Evolutionary conservation across 2,888 invertebrate species (phyloP), one percentile per base, ranked within the genome.

Genomic region (Stenichneumon culpator): DNA sequence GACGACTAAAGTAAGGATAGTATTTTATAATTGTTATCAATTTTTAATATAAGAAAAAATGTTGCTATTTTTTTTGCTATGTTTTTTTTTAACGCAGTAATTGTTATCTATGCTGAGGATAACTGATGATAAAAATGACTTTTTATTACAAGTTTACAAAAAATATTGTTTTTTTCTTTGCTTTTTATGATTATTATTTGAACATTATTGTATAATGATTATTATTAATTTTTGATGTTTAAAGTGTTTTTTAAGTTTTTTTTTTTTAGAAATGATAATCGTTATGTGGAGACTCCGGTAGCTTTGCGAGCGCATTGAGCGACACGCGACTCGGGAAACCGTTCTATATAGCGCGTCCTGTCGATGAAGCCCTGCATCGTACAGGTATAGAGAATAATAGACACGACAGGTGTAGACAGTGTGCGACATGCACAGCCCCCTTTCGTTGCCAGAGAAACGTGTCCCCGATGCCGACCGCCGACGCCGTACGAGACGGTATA

Each of bases 401-500:
- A 47, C 44, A 25, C 57, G 67, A 72, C n/a, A 60, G 60, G 57
- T 28, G 63, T 57, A 72, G 77, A 74, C 67, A 72, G 47, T 50
- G 67, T 36, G 72, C 85, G 75, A 68, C 85, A 67, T 80, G 84
- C 50, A 52, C 70, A 28, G 22, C 28, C n/a, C 67, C 77, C 67
- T 69, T 60, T 32, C 50, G 84, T 80, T 84, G 80, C 80, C 80
- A 52, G 77, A 84, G 77, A 73, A 81, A 81, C 81, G 84, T 81
- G 28, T 47, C 65, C 73, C 63, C 60, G 22, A 28, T 44, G 25
- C 11, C 52, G 19, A 4, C 32, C 70, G 52, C 70, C 63, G 28
- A 75, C 63, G 50, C 74, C 6, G 4, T 14, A 47, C 32, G 19
- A 28, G 32, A 50, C 32, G 11, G 57, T 57, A 25, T 57, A 57